phyloP scores from a whole-genome alignment of 2,113 vertebrate genomes.

The Sphaerodactylus townsendi region DNA sequence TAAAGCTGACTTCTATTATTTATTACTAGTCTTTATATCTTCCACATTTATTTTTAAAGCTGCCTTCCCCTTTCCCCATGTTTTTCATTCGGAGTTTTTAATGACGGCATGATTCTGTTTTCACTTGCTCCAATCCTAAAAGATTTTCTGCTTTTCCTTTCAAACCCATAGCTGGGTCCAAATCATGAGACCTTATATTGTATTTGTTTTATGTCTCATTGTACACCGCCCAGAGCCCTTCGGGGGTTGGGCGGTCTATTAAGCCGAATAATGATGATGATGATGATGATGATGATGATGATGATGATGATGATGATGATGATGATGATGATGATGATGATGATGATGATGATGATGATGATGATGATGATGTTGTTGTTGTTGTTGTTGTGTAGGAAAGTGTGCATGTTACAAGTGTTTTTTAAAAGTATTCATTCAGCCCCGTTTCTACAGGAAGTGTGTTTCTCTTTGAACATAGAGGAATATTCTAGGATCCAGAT shows the following conservation, averaged over 20 bases:
- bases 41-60: conserved; percentile 23
- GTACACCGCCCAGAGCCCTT: no score
- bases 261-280: no score
- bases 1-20: conserved; percentile 68
- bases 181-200: no score
- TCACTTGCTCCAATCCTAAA: background rate
- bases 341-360: no score
- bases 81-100: conserved; percentile 19
- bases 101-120: background rate
- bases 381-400: no score
- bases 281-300: no score
- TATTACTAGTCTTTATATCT: conserved; percentile 57
- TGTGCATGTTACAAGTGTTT: background rate
- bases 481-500: background rate
- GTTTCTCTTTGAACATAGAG: background rate
- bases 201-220: no score
- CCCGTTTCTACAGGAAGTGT: background rate
- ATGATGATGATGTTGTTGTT: no score
- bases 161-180: accelerated
- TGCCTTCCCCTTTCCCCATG: background rate
- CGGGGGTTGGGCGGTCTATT: no score
- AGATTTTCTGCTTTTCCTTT: background rate
- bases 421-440: background rate
- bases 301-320: no score
- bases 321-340: no score